phyloP scores from a whole-genome alignment of 2,113 vertebrate species.

The Buteo buteo region DNA sequence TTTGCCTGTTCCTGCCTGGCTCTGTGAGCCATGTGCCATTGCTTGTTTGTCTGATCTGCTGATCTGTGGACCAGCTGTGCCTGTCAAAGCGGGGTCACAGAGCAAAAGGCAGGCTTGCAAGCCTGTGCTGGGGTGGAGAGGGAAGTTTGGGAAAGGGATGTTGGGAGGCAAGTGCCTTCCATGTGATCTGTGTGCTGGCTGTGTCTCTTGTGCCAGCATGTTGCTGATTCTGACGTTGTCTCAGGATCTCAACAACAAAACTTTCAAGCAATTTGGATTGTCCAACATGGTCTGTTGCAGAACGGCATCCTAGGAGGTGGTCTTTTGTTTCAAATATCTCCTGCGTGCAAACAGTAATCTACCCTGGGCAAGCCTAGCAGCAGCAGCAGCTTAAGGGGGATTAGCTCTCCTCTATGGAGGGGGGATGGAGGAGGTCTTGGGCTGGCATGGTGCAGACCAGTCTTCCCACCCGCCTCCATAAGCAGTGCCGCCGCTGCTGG shows the following conservation, averaged over 20 bases:
- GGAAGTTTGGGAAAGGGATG: background rate
- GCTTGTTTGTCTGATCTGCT: background rate
- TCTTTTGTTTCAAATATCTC: background rate
- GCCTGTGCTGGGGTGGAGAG: background rate
- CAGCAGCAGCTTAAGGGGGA: no score
- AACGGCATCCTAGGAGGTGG: background rate
- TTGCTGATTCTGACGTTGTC: background rate
- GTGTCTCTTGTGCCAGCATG: background rate
- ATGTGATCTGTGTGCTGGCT: background rate
- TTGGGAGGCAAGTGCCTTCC: background rate
- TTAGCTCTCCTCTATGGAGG: background rate
- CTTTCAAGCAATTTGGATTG: fast-evolving
- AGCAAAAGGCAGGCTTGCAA: background rate
- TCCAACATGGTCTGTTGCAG: background rate
- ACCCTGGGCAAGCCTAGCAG: background rate
- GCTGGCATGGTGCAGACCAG: background rate
- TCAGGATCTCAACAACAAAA: background rate
- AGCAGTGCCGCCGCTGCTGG: fast-evolving
- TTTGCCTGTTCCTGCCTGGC: background rate
- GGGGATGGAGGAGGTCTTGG: background rate
- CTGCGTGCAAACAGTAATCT: background rate
- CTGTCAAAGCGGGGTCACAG: background rate
- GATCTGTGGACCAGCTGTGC: background rate
- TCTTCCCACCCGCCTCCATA: fast-evolving
- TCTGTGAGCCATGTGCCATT: background rate